Percentiles rank a stretch among this genome's conserved stretches.
Conservation (phyloP, 1,140 invertebrate species). For the Drosophila miranda region DNA sequence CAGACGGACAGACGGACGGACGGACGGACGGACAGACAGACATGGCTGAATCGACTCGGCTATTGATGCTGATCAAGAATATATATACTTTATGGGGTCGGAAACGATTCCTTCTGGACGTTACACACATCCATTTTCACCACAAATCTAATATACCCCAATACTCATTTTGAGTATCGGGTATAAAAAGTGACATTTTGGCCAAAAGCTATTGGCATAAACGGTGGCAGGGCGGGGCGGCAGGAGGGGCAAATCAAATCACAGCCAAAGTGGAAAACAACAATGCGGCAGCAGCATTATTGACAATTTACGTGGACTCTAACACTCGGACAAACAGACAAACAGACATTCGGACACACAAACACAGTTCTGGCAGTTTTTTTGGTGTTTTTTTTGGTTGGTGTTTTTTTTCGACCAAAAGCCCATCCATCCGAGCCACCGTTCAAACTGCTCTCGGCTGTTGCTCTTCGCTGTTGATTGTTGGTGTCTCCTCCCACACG, state of each 20-base stretch:
- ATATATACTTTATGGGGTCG: too few species aligned
- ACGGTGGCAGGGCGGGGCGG: constrained; percentile 33
- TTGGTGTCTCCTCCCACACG: constrained; percentile 48
- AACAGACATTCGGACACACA: constrained; percentile 2
- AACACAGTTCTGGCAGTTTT: background rate
- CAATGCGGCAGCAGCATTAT: constrained; percentile 59
- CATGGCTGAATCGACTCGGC: too few species aligned
- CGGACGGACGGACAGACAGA: too few species aligned
- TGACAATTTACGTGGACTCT: constrained; percentile 67
- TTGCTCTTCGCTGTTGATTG: constrained; percentile 26
- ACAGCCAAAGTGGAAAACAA: constrained; percentile 69
- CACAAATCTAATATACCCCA: too few species aligned
- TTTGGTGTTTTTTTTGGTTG: constrained; percentile 26
- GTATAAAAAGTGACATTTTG: constrained; percentile 80
- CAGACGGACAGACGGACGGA: too few species aligned
- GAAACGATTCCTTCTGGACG: too few species aligned
- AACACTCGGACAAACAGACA: constrained; percentile 29
- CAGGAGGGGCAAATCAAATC: constrained; percentile 56
- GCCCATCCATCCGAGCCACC: background rate
- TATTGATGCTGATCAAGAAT: too few species aligned
- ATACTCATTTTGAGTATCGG: too few species aligned
- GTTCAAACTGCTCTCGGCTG: constrained; percentile 21
- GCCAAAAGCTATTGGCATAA: constrained; percentile 66
- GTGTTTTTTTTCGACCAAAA: background rate
- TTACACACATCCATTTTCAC: too few species aligned